These are phyloP conservation scores for Psophia crepitans DNA, from an alignment of 2,113 vertebrate genomes.

Conservation along the genomic window DNA sequence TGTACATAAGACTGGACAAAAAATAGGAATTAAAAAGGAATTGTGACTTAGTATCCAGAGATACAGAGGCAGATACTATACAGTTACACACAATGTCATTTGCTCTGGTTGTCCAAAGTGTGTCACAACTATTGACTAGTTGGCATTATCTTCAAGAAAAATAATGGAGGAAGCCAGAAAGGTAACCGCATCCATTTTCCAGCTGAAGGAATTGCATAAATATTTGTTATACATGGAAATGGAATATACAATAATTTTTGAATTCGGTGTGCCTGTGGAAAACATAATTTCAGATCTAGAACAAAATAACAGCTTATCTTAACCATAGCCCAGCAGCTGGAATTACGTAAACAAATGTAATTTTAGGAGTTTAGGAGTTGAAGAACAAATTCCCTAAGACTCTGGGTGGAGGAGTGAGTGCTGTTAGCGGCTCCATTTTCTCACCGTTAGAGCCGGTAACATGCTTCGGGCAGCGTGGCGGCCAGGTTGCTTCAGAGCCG, in stretches of 20 bases:
- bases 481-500: not conserved
- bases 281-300: not conserved
- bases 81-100: not conserved
- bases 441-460: not conserved
- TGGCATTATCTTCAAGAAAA: not conserved
- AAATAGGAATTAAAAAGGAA: not conserved
- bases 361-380: not conserved
- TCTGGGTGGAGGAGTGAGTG: not conserved
- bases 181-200: not conserved
- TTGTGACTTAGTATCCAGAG: not conserved
- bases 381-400: not conserved
- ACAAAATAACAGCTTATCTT: not conserved
- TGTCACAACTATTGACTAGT: not conserved
- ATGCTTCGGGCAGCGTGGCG: rapidly evolving
- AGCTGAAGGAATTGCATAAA: not conserved
- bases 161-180: not conserved
- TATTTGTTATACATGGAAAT: not conserved
- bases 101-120: not conserved
- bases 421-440: not conserved
- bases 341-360: not conserved
- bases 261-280: not conserved
- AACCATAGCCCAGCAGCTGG: not conserved
- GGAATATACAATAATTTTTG: not conserved
- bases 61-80: not conserved
- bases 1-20: not conserved